Conservation (phyloP, 2,113 vertebrate genomes). For the Zapus hudsonius region DNA sequence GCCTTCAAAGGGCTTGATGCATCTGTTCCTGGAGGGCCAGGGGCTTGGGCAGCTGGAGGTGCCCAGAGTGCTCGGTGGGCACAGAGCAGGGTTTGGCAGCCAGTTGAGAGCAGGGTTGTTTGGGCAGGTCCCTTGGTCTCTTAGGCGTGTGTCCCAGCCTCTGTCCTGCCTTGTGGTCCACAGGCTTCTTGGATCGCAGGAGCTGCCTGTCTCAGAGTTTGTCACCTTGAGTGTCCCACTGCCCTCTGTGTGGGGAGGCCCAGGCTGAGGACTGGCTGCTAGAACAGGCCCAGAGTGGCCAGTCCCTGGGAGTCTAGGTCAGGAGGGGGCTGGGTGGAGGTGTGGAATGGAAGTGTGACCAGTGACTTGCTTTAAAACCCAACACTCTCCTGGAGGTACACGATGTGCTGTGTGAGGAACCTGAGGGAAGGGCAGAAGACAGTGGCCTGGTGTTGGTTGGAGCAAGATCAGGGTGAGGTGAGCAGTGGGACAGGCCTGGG, state of each 20-base stretch:
- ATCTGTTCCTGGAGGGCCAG: background rate
- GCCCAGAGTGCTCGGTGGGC: background rate
- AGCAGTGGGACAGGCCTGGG: background rate
- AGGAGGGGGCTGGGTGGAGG: background rate
- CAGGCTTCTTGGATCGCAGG: background rate
- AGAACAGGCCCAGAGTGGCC: accelerated
- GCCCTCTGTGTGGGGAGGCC: background rate
- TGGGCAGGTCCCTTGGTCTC: background rate
- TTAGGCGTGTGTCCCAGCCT: background rate
- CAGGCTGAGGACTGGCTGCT: too few relatives aligned
- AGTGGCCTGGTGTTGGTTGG: background rate
- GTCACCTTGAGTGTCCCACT: background rate
- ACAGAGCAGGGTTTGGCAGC: background rate
- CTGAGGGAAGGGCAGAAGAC: too few relatives aligned
- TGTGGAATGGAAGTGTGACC: background rate
- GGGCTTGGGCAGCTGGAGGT: background rate
- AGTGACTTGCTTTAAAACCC: too few relatives aligned
- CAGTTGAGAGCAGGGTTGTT: background rate
- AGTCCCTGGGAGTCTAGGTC: background rate
- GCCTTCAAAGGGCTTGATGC: background rate
- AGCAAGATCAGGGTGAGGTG: background rate
- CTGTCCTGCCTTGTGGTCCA: too few relatives aligned
- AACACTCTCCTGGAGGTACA: background rate
- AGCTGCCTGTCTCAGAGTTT: background rate
- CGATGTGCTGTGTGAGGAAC: accelerated